Evolutionary conservation across 1,140 invertebrate species (phyloP).

Genomic region (Bathynomus jamesi): DNA sequence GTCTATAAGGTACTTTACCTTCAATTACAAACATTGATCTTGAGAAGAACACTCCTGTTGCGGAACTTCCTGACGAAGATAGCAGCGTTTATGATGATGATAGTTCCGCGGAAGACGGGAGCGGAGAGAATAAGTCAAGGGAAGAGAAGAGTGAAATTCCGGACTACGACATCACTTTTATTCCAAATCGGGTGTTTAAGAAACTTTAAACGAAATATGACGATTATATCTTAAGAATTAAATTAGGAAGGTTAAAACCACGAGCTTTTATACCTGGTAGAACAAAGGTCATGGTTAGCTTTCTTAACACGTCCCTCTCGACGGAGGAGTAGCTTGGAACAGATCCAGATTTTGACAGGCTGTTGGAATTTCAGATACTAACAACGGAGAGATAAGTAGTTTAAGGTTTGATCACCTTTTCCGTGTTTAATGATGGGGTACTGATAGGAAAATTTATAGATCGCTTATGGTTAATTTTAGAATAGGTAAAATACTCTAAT

Average conservation of each 20-base stretch:
- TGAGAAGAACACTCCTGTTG: not conserved
- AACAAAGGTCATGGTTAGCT: not conserved
- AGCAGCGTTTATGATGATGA: not conserved
- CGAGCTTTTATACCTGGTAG: not conserved
- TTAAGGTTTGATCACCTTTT: not conserved
- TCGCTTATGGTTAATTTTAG: not conserved
- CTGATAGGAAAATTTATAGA: not conserved
- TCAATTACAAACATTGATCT: not conserved
- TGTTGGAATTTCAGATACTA: not conserved
- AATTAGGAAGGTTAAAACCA: not conserved
- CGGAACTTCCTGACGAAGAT: not conserved
- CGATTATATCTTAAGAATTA: not conserved
- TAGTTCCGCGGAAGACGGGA: not conserved
- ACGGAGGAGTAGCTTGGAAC: not conserved
- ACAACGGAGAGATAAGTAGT: not conserved
- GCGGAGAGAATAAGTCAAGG: not conserved
- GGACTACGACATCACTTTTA: not conserved
- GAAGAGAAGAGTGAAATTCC: not conserved
- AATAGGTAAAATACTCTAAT: not conserved
- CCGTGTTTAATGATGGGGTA: not conserved
- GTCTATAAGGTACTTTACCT: too few species aligned
- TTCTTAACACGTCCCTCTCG: not conserved
- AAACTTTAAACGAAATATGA: not conserved
- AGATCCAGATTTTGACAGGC: not conserved
- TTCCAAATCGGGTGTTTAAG: not conserved